Conservation (phyloP, 2,888 invertebrate species). For the Notocelia uddmanniana region DNA sequence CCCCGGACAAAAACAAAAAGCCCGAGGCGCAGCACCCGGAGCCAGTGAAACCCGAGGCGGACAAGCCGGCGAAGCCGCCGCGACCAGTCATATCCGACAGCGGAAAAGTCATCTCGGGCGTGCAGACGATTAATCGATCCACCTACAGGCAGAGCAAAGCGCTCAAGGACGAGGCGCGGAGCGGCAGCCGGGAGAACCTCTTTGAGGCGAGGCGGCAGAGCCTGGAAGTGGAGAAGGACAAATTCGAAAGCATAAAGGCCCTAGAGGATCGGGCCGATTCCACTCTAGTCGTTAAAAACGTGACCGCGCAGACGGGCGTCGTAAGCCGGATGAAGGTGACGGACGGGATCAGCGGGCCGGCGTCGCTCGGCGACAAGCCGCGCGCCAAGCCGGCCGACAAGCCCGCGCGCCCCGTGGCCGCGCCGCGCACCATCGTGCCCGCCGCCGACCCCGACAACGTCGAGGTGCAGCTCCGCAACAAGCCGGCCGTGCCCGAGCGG, state of each 20-base stretch:
- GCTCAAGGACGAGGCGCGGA: conserved; percentile 75
- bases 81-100: conserved; percentile 84
- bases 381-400: conserved; percentile 81
- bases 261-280: conserved; percentile 58
- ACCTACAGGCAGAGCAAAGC: conserved; percentile 84
- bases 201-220: conserved; percentile 82
- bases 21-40: conserved; percentile 61
- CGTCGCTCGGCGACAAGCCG: conserved; percentile 63
- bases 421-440: conserved; percentile 76
- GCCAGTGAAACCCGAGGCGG: conserved; percentile 62
- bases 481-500: conserved; percentile 93
- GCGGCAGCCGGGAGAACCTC: conserved; percentile 75
- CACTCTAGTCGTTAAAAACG: conserved; percentile 70
- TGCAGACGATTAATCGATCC: conserved; percentile 87
- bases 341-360: conserved; percentile 70
- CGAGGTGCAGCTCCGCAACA: conserved; percentile 86
- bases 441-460: conserved; percentile 58
- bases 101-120: conserved; percentile 81
- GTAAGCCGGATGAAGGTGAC: conserved; percentile 77
- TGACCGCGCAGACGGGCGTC: conserved; percentile 78
- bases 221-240: conserved; percentile 84
- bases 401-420: conserved; percentile 82
- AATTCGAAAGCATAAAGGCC: conserved; percentile 64
- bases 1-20: conserved; percentile 79
- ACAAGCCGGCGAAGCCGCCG: conserved; percentile 88